Evolutionary conservation across 2,797 vertebrate species (phyloP).

Genomic region (Heliangelus exortis): DNA sequence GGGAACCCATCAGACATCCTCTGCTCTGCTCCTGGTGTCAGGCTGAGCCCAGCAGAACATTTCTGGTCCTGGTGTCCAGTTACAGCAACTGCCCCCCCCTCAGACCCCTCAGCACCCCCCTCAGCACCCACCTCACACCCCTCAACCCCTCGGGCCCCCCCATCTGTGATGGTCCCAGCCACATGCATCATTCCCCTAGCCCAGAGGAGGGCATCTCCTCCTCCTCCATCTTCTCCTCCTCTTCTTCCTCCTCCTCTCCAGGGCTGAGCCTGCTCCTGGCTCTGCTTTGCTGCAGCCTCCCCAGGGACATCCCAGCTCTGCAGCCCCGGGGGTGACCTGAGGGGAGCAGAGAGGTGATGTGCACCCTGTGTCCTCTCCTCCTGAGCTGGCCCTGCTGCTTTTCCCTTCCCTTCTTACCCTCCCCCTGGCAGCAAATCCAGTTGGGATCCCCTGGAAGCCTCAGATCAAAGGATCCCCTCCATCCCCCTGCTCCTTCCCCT

Average conservation of each 20-base stretch:
- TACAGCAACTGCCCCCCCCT: neutral
- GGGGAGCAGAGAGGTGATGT: neutral
- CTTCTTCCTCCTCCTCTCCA: neutral
- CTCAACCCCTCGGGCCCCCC: neutral
- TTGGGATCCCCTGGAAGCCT: neutral
- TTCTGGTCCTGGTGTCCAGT: neutral
- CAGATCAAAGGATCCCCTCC: neutral
- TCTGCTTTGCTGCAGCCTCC: neutral
- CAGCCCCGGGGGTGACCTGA: neutral
- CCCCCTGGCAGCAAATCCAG: accelerated
- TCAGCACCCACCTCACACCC: neutral
- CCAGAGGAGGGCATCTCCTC: neutral
- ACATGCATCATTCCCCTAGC: neutral
- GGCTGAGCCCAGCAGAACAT: neutral
- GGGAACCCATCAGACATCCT: neutral
- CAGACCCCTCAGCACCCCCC: neutral
- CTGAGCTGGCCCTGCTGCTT: accelerated
- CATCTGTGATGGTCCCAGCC: neutral
- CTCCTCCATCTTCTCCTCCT: neutral
- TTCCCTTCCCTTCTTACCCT: neutral
- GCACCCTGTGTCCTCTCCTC: neutral
- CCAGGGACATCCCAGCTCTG: neutral
- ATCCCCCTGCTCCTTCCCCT: neutral
- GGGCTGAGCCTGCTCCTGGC: neutral
- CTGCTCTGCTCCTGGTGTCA: neutral